A percentile compares a stretch with the other conserved stretches of the same genome.
Evolutionary conservation across 1,140 invertebrate genomes (phyloP).

Genomic region (Pogonomyrmex barbatus): DNA sequence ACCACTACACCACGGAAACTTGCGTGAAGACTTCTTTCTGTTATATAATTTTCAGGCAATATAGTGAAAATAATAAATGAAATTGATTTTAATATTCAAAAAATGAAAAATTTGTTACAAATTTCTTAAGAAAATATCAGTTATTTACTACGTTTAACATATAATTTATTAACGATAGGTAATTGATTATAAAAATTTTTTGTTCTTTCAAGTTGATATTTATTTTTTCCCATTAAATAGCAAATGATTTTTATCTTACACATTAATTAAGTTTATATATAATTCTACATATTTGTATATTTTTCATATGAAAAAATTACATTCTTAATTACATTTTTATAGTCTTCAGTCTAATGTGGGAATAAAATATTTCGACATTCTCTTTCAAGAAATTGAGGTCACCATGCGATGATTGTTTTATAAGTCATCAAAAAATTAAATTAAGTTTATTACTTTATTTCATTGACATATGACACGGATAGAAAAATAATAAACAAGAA

Average conservation of each 20-base stretch:
- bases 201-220: not conserved
- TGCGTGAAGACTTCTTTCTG: rapidly evolving
- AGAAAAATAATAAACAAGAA: not conserved
- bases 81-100: not conserved
- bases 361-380: not conserved
- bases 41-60: rapidly evolving
- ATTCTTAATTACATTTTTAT: not conserved
- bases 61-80: not conserved
- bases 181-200: slow-evolving; percentile 1
- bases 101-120: not conserved
- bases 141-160: not conserved
- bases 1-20: slow-evolving; percentile 75
- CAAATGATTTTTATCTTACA: not conserved
- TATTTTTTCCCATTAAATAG: not conserved
- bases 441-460: not conserved
- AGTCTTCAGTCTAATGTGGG: not conserved
- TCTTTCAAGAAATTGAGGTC: not conserved
- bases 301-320: too few species aligned
- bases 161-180: not conserved
- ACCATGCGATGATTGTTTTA: not conserved
- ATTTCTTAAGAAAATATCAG: not conserved
- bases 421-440: not conserved
- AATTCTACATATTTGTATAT: not conserved
- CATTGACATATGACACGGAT: not conserved
- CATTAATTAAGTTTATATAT: not conserved